Percentiles rank a stretch among this genome's conserved stretches.
Conservation (phyloP, 1,140 invertebrate genomes). For the Drosophila setifemur region DNA sequence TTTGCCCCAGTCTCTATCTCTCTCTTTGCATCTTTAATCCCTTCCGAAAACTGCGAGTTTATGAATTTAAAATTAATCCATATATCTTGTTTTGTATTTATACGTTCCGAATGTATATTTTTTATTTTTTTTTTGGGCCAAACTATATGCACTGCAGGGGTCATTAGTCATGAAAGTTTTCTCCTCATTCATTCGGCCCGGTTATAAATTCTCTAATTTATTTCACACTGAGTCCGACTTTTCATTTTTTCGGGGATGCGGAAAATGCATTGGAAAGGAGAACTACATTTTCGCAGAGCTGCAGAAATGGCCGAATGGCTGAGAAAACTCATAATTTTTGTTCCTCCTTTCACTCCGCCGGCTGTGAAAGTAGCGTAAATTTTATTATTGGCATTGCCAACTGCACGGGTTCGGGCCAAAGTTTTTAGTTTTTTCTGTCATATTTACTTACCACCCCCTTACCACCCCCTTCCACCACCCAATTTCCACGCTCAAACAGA, state of each 20-base stretch:
- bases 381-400: slow-evolving; percentile 76
- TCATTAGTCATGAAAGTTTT: slow-evolving; percentile 41
- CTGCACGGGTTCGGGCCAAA: slow-evolving; percentile 45
- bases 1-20: not conserved
- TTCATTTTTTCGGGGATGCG: not conserved
- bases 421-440: slow-evolving; percentile 26
- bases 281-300: slow-evolving; percentile 22
- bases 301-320: slow-evolving; percentile 31
- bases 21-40: not conserved
- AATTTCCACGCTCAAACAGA: slow-evolving; percentile 29
- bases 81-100: not conserved
- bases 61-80: slow-evolving; percentile 19
- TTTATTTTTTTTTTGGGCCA: too few species aligned
- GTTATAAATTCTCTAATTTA: slow-evolving; percentile 59
- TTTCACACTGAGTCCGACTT: slow-evolving; percentile 43
- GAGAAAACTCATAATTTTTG: slow-evolving; percentile 39
- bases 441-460: not conserved
- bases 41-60: not conserved
- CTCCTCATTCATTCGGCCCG: not conserved
- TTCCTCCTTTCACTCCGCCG: slow-evolving; percentile 11
- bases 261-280: not conserved
- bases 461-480: not conserved
- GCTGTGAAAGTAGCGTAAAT: slow-evolving; percentile 53
- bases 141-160: not conserved
- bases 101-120: too few species aligned